Conservation (phyloP, 2,888 invertebrate genomes). For the Volucella zonaria region DNA sequence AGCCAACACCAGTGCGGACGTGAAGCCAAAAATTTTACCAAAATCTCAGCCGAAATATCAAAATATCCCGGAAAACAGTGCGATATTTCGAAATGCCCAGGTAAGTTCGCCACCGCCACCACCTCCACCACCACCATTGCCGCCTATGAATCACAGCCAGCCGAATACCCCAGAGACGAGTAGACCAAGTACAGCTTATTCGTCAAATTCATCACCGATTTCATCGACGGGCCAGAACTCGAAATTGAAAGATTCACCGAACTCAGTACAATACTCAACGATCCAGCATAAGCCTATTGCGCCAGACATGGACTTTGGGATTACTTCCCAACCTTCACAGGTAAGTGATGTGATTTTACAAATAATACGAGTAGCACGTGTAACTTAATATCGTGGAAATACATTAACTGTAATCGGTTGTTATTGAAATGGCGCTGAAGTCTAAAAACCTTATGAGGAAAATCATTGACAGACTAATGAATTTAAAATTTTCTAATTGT, state of each 20-base stretch:
- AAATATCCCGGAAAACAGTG: conserved; percentile 79
- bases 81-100: conserved; percentile 75
- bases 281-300: conserved; percentile 62
- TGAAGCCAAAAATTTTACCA: conserved; percentile 68
- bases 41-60: conserved; percentile 78
- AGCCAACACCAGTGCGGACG: conserved; percentile 35
- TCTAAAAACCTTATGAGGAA: no score
- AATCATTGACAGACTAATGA: no score
- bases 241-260: conserved; percentile 64
- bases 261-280: conserved; percentile 64
- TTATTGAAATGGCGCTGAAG: no score
- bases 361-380: no score
- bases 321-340: conserved; percentile 79
- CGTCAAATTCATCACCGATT: conserved; percentile 61
- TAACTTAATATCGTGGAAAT: background rate
- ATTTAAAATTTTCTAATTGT: no score
- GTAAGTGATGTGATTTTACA: conserved; percentile 69
- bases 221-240: conserved; percentile 54
- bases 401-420: no score
- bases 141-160: conserved; percentile 15
- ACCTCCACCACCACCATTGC: conserved; percentile 71
- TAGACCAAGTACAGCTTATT: conserved; percentile 57
- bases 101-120: conserved; percentile 53
- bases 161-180: conserved; percentile 57
- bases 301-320: conserved; percentile 77